phyloP scores from a whole-genome alignment of 2,888 invertebrate genomes.

The Clanis bilineata region DNA sequence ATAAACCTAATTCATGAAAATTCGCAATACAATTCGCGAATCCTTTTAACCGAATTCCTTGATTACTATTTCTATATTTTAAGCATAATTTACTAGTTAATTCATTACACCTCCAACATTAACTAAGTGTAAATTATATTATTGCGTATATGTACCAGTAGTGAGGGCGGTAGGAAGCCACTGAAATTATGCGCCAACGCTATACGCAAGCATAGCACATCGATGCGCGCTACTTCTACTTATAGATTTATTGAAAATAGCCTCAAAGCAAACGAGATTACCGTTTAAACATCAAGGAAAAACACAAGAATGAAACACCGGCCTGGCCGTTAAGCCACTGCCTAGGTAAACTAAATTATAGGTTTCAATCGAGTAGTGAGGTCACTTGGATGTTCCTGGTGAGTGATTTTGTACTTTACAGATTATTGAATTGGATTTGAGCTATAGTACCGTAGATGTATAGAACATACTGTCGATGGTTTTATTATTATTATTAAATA shows the following conservation, averaged over 20 bases:
- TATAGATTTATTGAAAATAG: slow-evolving; percentile 14
- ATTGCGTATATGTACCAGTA: background rate
- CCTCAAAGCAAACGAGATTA: slow-evolving; percentile 14
- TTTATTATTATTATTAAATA: too few species aligned
- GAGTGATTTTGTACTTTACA: background rate
- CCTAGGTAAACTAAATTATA: background rate
- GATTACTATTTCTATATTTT: too few species aligned
- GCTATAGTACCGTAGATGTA: too few species aligned
- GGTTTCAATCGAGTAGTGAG: background rate
- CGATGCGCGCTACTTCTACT: background rate
- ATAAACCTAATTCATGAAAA: too few species aligned
- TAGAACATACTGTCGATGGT: too few species aligned
- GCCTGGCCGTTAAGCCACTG: background rate
- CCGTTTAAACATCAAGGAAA: slow-evolving; percentile 8
- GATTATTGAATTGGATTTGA: background rate
- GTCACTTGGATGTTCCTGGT: background rate
- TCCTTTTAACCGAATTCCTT: too few species aligned
- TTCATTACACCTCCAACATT: too few species aligned
- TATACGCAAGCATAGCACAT: background rate
- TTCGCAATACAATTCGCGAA: too few species aligned
- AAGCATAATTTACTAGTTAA: too few species aligned
- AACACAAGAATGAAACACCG: slow-evolving; percentile 1
- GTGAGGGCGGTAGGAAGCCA: slow-evolving; percentile 5
- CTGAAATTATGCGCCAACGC: background rate
- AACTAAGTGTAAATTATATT: background rate